Conservation (phyloP, 2,797 vertebrate genomes). For the Loris lydekkerianus region DNA sequence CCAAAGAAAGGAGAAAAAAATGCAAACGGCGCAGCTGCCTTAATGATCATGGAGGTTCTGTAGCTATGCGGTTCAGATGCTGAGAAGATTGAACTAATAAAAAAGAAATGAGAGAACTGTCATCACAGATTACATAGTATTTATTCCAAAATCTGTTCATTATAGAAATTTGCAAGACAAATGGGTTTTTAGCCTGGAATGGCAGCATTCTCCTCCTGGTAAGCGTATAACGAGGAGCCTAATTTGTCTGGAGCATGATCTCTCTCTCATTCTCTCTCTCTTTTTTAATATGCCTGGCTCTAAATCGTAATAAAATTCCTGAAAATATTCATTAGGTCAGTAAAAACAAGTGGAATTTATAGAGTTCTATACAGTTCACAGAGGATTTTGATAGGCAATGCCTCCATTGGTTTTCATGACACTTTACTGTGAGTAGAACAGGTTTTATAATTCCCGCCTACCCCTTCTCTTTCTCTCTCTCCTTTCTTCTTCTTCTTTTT, state of each 20-base stretch:
- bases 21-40: conserved; percentile 81
- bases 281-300: conserved; percentile 59
- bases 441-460: background rate
- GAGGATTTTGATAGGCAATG: background rate
- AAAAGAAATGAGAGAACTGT: conserved; percentile 90
- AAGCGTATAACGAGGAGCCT: conserved; percentile 80
- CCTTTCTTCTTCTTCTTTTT: background rate
- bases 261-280: conserved; percentile 30
- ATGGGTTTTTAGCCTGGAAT: conserved; percentile 87
- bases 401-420: background rate
- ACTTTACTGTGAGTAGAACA: background rate
- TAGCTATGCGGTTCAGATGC: conserved; percentile 88
- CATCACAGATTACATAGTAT: conserved; percentile 89
- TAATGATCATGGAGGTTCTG: conserved; percentile 84
- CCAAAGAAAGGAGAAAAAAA: conserved; percentile 78
- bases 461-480: no score
- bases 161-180: conserved; percentile 90
- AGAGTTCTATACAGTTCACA: background rate
- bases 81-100: conserved; percentile 89
- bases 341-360: conserved; percentile 47
- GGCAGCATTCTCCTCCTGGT: conserved; percentile 84
- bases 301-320: conserved; percentile 80
- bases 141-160: conserved; percentile 90
- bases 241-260: conserved; percentile 68
- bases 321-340: conserved; percentile 74